A percentile compares a stretch with the other conserved stretches of the same genome.
Conservation (phyloP, 2,888 invertebrate species). For the Archips xylosteana region DNA sequence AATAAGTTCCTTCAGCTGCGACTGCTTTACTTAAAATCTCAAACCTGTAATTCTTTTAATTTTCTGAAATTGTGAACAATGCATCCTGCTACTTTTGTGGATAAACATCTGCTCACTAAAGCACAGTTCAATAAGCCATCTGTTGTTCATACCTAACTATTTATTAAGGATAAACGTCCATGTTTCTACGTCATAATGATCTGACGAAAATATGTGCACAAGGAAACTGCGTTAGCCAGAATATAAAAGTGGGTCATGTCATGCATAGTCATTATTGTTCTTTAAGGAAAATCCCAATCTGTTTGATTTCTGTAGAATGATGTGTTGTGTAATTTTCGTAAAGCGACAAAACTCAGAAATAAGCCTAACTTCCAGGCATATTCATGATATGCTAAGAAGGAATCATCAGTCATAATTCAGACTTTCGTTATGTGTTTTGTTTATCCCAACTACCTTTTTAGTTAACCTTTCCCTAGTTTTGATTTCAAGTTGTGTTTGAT, state of each 20-base stretch:
- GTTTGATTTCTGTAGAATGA: constrained; percentile 23
- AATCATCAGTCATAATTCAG: not conserved
- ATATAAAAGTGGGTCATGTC: constrained; percentile 36
- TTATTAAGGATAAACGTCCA: not conserved
- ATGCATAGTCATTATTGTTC: constrained; percentile 35
- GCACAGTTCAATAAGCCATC: not conserved
- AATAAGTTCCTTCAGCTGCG: no score
- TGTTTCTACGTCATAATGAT: constrained; percentile 5
- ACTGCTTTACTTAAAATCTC: no score
- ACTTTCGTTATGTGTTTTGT: not conserved
- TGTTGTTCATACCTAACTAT: not conserved
- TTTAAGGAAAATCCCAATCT: constrained; percentile 37
- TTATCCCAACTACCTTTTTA: not conserved
- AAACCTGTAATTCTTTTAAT: no score
- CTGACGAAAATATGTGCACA: constrained; percentile 20
- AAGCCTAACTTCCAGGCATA: not conserved
- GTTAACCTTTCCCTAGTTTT: not conserved
- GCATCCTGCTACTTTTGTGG: not conserved
- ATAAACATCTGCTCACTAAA: not conserved
- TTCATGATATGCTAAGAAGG: not conserved
- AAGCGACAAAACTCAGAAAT: not conserved
- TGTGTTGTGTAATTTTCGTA: constrained; percentile 18
- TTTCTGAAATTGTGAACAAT: no score
- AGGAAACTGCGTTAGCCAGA: constrained; percentile 36
- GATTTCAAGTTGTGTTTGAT: not conserved